Evolutionary conservation across 2,888 invertebrate genomes (phyloP).

Genomic region (Heteromurus nitidus): DNA sequence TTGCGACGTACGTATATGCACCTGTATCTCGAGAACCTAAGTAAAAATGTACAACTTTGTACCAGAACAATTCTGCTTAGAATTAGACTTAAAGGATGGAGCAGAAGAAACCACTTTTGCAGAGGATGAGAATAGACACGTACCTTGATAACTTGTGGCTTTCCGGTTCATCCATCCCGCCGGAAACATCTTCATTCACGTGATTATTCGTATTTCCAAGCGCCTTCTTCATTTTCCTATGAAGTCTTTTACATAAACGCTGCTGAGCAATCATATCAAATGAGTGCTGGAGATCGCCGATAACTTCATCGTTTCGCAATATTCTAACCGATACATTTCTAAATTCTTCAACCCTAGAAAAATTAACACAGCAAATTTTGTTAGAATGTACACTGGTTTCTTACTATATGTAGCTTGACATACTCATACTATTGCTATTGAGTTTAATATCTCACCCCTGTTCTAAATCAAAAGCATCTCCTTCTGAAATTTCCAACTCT

Average conservation of each 20-base stretch:
- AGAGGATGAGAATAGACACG: not conserved
- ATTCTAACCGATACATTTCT: slow-evolving; percentile 79
- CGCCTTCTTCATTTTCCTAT: slow-evolving; percentile 74
- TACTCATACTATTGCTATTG: no score
- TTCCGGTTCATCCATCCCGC: slow-evolving; percentile 5
- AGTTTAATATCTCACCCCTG: slow-evolving; percentile 56
- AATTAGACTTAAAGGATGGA: no score
- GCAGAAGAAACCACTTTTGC: no score
- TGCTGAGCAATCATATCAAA: slow-evolving; percentile 80
- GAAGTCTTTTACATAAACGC: slow-evolving; percentile 78
- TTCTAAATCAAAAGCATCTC: slow-evolving; percentile 67
- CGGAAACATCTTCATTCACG: slow-evolving; percentile 14
- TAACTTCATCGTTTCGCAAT: slow-evolving; percentile 77
- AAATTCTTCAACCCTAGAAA: slow-evolving; percentile 66
- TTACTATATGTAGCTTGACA: no score
- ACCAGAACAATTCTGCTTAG: no score
- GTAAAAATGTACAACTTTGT: no score
- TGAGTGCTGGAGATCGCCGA: slow-evolving; percentile 79
- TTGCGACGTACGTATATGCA: no score
- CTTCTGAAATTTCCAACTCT: slow-evolving; percentile 46
- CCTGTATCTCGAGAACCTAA: no score
- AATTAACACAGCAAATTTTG: no score
- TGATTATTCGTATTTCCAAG: slow-evolving; percentile 13
- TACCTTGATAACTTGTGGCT: slow-evolving; percentile 38
- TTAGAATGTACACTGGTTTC: no score